Evolutionary conservation across 1,140 invertebrate genomes (phyloP), one percentile per base, ranked within the genome.

Genomic region (Calosoma granatense): DNA sequence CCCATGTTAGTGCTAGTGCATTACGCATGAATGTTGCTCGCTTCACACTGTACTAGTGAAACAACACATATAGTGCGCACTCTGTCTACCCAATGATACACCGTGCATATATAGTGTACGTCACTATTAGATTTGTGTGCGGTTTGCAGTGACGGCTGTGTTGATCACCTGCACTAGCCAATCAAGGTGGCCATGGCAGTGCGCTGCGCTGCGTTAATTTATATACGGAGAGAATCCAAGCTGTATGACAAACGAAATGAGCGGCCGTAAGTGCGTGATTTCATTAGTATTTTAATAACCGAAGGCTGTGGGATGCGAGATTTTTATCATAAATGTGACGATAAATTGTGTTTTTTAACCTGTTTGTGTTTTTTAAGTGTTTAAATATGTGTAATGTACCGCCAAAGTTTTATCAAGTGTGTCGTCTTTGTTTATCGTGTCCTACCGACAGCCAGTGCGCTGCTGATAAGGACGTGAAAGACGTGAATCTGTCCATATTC

Each of bases 301-400:
- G n/a, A 43, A 53, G 22, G 54, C 58, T 57, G 57, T 56, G 57
- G 53, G 55, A 58, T 55, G 57, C 56, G 53, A 54, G 55, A 47
- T 57, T 62, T 53, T 47, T 54, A 62, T 64, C 60, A 64, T 59
- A 60, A 52, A 65, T 65, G 64, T 65, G 59, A 63, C 55, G 57
- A 20, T 56, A 36, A 55, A 36, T 57, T 59, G 56, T 43, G 54
- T 59, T 51, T 60, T 26, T 61, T 58, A 56, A 55, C 64, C 63
- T 61, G 64, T 65, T 66, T 65, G 64, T 66, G 65, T 67, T 58
- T 63, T 63, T 56, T 54, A 61, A 55, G 61, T 65, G 62, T 64
- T 65, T 75, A 77, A 80, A 78, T 77, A 81, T 81, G 78, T 80
- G 76, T 78, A 79, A 78, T 79, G 78, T 79, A 76, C 79, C 79